Evolutionary conservation across 2,113 vertebrate species (phyloP).

Genomic region (Proteles cristata): DNA sequence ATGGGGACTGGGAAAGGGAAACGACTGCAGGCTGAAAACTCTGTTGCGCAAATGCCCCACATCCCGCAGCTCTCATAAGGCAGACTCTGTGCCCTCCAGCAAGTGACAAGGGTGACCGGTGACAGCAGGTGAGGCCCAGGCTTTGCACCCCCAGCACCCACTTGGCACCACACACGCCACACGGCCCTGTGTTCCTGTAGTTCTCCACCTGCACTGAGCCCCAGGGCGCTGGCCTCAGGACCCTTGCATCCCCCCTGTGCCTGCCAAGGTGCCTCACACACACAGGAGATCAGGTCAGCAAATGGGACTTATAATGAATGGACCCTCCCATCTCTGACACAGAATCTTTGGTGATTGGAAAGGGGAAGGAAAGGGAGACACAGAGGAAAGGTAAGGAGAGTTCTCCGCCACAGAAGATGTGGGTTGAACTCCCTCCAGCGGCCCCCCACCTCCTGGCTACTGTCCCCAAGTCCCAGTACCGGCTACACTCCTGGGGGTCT

Average conservation of each 20-base stretch:
- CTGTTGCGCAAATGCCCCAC: not conserved
- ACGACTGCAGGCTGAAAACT: not conserved
- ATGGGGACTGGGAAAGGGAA: not conserved
- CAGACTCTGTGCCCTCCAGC: fast-evolving
- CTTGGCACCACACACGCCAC: fast-evolving
- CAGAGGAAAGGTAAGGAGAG: not conserved
- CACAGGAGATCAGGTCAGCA: no score
- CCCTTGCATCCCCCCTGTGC: not conserved
- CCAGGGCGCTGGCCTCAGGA: fast-evolving
- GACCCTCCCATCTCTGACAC: not conserved
- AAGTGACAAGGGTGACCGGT: fast-evolving
- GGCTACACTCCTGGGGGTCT: not conserved
- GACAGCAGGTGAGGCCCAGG: not conserved
- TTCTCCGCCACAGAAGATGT: no score
- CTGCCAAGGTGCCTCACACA: not conserved
- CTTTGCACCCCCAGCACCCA: not conserved
- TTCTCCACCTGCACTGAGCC: not conserved
- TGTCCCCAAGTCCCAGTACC: not conserved
- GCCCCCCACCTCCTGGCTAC: not conserved
- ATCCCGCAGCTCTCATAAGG: not conserved
- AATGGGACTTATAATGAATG: not conserved
- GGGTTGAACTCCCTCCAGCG: not conserved
- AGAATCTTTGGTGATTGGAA: fast-evolving
- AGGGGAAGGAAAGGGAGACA: not conserved
- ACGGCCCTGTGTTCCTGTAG: fast-evolving